Evolutionary conservation across 1,140 invertebrate species (phyloP), one percentile per base, ranked within the genome.

Genomic region (Sesamia nonagrioides): DNA sequence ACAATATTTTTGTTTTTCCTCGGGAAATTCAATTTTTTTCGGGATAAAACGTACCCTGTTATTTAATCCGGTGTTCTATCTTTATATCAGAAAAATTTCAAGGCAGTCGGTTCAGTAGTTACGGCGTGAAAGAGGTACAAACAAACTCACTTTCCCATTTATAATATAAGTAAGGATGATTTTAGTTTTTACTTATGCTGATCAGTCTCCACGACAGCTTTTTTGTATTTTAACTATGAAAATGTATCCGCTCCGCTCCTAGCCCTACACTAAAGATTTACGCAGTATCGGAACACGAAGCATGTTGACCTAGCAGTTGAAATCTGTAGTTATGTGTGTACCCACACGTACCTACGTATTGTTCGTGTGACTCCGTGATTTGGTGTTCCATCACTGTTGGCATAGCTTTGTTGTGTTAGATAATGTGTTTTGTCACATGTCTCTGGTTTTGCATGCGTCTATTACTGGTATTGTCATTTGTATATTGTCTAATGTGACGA

Each of bases 201-300:
- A n/a, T n/a, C n/a, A n/a, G n/a, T n/a, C n/a, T n/a, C n/a, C n/a
- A n/a, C n/a, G n/a, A n/a, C n/a, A n/a, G n/a, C n/a, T n/a, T n/a
- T n/a, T n/a, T n/a, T n/a, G n/a, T n/a, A n/a, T n/a, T n/a, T n/a
- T n/a, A n/a, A n/a, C n/a, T n/a, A n/a, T n/a, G 66, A 77, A 15
- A 9, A 6, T 17, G 35, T 27, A 40, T 35, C 35, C 74, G 78
- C 78, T 6, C 1, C 35, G 74, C 82, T 80, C 61, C 1, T 87
- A 79, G 84, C 87, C 74, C 33, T 9, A 82, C 81, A 77, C 52
- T 75, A 71, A 86, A 88, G 87, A 89, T 89, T 87, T 89, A 88
- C 82, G 78, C 78, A 76, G 76, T 75, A 83, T 82, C 81, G 82
- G 80, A 82, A 82, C 87, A 84, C 84, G 84, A 81, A 86, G 83